phyloP scores from a whole-genome alignment of 2,797 vertebrate species.

The Acrossocheilus fasciatus region DNA sequence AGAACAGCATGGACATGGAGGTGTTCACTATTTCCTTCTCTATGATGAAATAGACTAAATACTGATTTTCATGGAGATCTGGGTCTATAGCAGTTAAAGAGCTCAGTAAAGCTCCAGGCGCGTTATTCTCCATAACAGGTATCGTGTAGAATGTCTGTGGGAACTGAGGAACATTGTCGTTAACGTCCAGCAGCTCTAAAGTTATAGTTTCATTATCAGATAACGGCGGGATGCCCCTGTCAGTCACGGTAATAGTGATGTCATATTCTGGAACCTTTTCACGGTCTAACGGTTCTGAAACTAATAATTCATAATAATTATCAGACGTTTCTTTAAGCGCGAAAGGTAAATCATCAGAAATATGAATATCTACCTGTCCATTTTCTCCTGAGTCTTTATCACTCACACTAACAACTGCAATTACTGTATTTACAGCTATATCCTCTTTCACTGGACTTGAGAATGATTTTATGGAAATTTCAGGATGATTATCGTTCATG shows the following conservation, averaged over 20 bases:
- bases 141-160: conserved; percentile 52
- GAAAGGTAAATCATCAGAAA: conserved; percentile 67
- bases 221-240: conserved; percentile 64
- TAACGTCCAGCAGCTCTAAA: conserved; percentile 65
- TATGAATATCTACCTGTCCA: conserved; percentile 63
- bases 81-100: conserved; percentile 62
- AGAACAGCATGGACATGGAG: conserved; percentile 64
- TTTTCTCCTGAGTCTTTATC: conserved; percentile 71
- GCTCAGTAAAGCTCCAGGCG: conserved; percentile 60
- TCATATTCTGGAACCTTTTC: conserved; percentile 63
- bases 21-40: conserved; percentile 59
- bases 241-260: conserved; percentile 62
- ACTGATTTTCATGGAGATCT: conserved; percentile 64
- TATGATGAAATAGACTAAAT: conserved; percentile 63
- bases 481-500: conserved; percentile 69
- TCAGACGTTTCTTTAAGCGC: conserved; percentile 54
- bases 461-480: conserved; percentile 68
- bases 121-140: conserved; percentile 64
- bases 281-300: conserved; percentile 60
- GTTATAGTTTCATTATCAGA: conserved; percentile 63
- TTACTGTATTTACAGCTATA: conserved; percentile 58
- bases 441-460: conserved; percentile 68
- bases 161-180: conserved; percentile 65
- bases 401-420: conserved; percentile 68
- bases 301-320: conserved; percentile 63